Base-by-base conservation (phyloP, 2,888 invertebrate species). In the Dicranocentrus wangi region DNA sequence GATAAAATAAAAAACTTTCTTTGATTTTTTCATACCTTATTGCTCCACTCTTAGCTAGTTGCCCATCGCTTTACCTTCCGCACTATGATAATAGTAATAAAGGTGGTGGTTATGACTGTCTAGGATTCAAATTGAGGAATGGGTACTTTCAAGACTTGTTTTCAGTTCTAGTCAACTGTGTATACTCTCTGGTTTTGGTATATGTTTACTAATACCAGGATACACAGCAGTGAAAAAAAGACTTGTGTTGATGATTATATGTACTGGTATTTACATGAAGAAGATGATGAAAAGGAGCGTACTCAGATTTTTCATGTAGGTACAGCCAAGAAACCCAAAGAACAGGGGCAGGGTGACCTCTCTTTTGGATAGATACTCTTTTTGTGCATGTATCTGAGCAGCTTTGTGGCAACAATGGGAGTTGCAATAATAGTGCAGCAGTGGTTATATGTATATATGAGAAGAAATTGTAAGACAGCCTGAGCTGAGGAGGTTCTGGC, bases 131-230 rank as follows among this genome's bases (percentile, higher is more conserved):
- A 65, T 51, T 75, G 55, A 65, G 55, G 53, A 55, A 55, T 60
- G 28, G 60, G 66, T 66, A 55, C 66, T 68, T 76, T 43, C 21
- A 70, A 78, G 71, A 78, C 71, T 78, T 78, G 78, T 71, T 78
- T 78, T 78, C 78, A 78, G 71, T 63, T 55, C 78, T 78, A 78
- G 53, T 78, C 32, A 78, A 63, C 70, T 78, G 78, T 78, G 78
- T 43, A 63, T 19, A 19, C 8, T 39, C 15, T 28, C 42, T 21
- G 42, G 3, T 39, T 10, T 21, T 19, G 21, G 13, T 23, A 63
- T 21, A 63, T 21, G 8, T 25, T 25, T 13, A 55, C 19, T 19
- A 55, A 10, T 28, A 61, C 17, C 13, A 8, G 61, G 28, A 32
- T 5, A 51, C n/a, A 51, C n/a, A 17, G 7, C 1, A 51, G 51